Percentiles rank a stretch among this genome's conserved stretches.
These are phyloP conservation scores for Xenopus laevis DNA, from an alignment of 2,113 vertebrate species.

Conservation along the genomic window DNA sequence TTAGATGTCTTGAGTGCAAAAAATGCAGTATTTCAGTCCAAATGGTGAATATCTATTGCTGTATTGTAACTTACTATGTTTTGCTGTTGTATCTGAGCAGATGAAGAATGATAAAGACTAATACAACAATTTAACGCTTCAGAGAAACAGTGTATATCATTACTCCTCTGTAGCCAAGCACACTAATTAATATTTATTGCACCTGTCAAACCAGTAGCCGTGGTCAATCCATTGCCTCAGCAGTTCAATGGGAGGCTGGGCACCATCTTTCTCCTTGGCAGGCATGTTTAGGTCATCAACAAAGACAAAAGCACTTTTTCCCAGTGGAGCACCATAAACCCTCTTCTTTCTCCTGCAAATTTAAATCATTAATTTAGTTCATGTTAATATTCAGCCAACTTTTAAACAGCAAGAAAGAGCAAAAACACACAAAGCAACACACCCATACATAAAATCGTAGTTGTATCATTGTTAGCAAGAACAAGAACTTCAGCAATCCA, in stretches of 20 bases:
- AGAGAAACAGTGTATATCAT: constrained; percentile 73
- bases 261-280: constrained; percentile 74
- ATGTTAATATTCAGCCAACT: constrained; percentile 65
- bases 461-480: constrained; percentile 64
- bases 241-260: constrained; percentile 74
- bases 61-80: constrained; percentile 61
- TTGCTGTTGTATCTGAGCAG: constrained; percentile 69
- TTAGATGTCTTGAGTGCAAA: too few species aligned
- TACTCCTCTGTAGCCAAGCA: constrained; percentile 73
- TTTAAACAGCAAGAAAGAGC: constrained; percentile 53
- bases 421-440: neutral
- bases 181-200: constrained; percentile 85
- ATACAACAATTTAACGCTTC: constrained; percentile 80
- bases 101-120: constrained; percentile 74
- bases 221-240: constrained; percentile 72
- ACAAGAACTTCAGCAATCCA: constrained; percentile 57
- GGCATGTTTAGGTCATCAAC: constrained; percentile 76
- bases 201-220: constrained; percentile 75
- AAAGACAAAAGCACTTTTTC: constrained; percentile 69
- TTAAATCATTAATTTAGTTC: constrained; percentile 69
- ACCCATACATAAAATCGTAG: constrained; percentile 41
- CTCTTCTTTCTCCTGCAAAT: constrained; percentile 65
- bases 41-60: constrained; percentile 60
- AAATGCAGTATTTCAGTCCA: constrained; percentile 52
- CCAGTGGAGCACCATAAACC: constrained; percentile 56